Conservation (phyloP, 2,113 vertebrate species). For the Garra rufa region DNA sequence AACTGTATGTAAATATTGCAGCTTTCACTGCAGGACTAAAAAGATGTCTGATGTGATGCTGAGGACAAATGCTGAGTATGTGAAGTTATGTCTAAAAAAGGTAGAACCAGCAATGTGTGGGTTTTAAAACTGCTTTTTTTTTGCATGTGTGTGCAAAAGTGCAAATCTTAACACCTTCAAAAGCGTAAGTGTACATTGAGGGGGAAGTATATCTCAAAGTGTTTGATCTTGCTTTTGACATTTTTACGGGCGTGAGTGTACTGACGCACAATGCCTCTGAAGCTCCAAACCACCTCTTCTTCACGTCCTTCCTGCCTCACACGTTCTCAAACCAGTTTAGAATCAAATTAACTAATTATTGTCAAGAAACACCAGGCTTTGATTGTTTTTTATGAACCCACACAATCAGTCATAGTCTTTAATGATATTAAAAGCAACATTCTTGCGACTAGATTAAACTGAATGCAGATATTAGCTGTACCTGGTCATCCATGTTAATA, state of each 20-base stretch:
- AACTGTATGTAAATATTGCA: slow-evolving; percentile 11
- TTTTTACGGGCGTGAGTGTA: slow-evolving; percentile 30
- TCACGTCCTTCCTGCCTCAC: slow-evolving; percentile 47
- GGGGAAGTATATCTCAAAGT: background rate
- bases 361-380: slow-evolving; percentile 34
- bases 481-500: background rate
- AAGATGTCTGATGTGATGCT: background rate
- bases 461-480: background rate
- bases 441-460: background rate
- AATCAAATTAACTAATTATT: slow-evolving; percentile 34
- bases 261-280: slow-evolving; percentile 22
- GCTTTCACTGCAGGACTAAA: background rate
- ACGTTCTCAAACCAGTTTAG: slow-evolving; percentile 36
- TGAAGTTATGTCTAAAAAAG: background rate
- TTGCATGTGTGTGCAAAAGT: background rate
- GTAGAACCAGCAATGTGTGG: background rate
- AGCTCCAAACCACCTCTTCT: slow-evolving; percentile 45
- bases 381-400: slow-evolving; percentile 23
- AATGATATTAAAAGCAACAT: slow-evolving; percentile 1
- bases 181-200: background rate
- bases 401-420: background rate
- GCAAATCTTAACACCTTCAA: slow-evolving; percentile 12
- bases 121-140: background rate
- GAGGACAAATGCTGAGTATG: background rate
- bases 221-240: slow-evolving; percentile 50